Evolutionary conservation across 1,140 invertebrate species (phyloP), one percentile per base, ranked within the genome.

Genomic region (Halesus radiatus): DNA sequence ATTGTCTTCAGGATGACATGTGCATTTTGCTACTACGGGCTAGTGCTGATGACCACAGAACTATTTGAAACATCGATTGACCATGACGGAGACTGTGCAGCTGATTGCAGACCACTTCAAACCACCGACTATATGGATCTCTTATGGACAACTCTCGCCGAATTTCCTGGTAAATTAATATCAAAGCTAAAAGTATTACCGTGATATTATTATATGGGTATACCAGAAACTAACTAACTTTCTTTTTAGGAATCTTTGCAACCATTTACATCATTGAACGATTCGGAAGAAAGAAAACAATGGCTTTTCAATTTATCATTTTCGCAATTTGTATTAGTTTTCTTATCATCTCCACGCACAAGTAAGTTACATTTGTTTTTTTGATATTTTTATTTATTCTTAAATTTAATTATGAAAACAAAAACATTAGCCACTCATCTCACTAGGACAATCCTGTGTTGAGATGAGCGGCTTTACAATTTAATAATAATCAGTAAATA

Each of bases 21-120:
- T 88, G 96, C 97, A 1, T 98, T 99, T 89, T 98, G 96, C 84
- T 99, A 99, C 86, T 99, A 99, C 87, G 98, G 98, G 1, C 91
- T 98, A 50, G 97, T 99, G 4, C 89, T 99, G 58, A 97, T 99
- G 93, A 98, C 97, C 1, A 98, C 97, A 1, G 97, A 98, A 88
- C 89, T 99, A 32, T 96, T 99, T 88, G 95, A 96, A 85, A 91
- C 90, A 18, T 90, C 92, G 1, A 87, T 89, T n/a, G 84, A 87
- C 82, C 79, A 88, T 87, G 78, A 83, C 84, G 88, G 90, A 81
- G 87, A 92, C 8, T 96, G 93, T 87, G 92, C 91, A 18, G 91
- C 93, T 52, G 93, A 94, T 86, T 96, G 95, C 88, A 92, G 93
- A 78, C 93, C 93, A 60, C 88, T 98, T 37, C 92, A 93, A 84